Base-by-base conservation (phyloP, 2,113 vertebrate genomes). In the Micronycteris hirsuta region DNA sequence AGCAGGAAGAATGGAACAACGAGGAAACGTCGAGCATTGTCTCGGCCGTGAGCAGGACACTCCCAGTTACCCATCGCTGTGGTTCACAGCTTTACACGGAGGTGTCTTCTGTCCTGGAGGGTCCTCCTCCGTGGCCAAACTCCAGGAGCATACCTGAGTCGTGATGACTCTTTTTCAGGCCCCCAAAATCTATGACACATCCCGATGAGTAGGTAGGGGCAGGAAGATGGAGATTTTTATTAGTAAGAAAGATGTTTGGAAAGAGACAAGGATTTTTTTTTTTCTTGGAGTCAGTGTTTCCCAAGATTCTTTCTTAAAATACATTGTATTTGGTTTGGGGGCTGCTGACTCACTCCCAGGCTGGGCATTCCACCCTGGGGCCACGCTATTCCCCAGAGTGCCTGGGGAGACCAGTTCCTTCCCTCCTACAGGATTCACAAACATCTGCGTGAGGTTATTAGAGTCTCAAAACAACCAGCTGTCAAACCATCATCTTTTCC, bases 371-470 rank as follows among this genome's bases (percentile, higher is more conserved):
- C 52, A 94, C 67, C 12, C 85, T 16, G 41, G 90, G 73, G 45
- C 19, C 96, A 56, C 91, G 93, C 78, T 11, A 78, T 88, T 96
- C 96, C 68, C 52, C 90, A 65, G 33, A 96, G 92, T 28, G 54
- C 80, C 41, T 94, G 89, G 84, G 91, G 38, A 67, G 33, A 86
- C 80, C 67, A 82, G 33, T 67, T 85, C 54, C 61, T 88, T 97
- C 91, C 78, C 33, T 97, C 65, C 76, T 97, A 82, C 22, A 95
- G 90, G 74, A 95, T 96, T 92, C 93, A 74, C 28, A 81, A 96
- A 96, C 97, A 98, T 97, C 97, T 98, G 98, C 84, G 97, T 91
- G 90, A 95, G 80, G 91, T 98, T 97, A 97, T 81, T 97, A 90
- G 93, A 97, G 92, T 93, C 97, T 97, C 96, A 96, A 89, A 97